phyloP scores from a whole-genome alignment of 2,113 vertebrate species.

The Microtus montanus region DNA sequence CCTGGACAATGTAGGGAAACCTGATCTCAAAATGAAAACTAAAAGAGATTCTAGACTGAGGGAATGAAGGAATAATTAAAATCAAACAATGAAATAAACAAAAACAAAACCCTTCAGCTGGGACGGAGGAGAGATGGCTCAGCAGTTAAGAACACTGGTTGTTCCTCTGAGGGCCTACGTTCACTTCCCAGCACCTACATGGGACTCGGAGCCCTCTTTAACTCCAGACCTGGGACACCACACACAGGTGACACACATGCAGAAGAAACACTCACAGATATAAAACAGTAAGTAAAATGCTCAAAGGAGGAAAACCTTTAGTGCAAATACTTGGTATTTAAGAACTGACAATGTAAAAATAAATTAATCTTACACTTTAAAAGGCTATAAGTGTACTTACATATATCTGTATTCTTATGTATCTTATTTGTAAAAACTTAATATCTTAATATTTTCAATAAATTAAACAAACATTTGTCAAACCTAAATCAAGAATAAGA shows the following conservation, averaged over 20 bases:
- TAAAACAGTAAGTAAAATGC: not conserved
- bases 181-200: not conserved
- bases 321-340: not conserved
- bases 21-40: not conserved
- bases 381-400: not conserved
- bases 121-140: not conserved
- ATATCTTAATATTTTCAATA: not conserved
- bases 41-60: not conserved
- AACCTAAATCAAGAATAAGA: not conserved
- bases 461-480: not conserved
- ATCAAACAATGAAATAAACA: no score
- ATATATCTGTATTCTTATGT: not conserved
- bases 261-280: not conserved
- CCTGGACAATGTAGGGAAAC: not conserved
- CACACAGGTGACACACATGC: not conserved
- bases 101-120: not conserved
- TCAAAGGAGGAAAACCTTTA: not conserved
- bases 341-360: not conserved
- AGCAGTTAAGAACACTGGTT: not conserved
- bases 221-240: no score
- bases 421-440: not conserved
- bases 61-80: not conserved
- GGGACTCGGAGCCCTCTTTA: not conserved
- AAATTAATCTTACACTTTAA: conserved; percentile 12
- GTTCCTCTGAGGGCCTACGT: not conserved